These are phyloP conservation scores for Ichneumon xanthorius DNA, from an alignment of 2,888 invertebrate species.

Conservation along the genomic window DNA sequence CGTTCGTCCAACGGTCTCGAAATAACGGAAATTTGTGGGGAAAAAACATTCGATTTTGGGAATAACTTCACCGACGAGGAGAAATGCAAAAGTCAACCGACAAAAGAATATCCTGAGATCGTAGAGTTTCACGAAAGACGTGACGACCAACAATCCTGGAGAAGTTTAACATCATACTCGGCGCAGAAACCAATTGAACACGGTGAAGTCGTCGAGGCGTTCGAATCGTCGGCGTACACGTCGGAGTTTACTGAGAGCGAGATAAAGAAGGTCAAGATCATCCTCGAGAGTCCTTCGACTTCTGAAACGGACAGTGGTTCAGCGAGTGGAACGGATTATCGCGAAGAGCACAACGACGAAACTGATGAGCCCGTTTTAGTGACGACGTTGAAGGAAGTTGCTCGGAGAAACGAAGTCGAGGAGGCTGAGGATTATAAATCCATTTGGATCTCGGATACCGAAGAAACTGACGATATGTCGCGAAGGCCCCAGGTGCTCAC, in stretches of 20 bases:
- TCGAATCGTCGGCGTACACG: slow-evolving; percentile 21
- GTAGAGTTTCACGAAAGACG: slow-evolving; percentile 59
- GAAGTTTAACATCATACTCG: slow-evolving; percentile 37
- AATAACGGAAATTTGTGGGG: slow-evolving; percentile 32
- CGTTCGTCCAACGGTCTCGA: slow-evolving; percentile 11
- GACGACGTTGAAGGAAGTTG: slow-evolving; percentile 35
- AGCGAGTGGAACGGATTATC: slow-evolving; percentile 30
- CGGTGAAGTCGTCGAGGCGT: background rate
- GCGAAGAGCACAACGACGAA: slow-evolving; percentile 24
- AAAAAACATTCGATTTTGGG: slow-evolving; percentile 46
- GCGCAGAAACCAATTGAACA: slow-evolving; percentile 24
- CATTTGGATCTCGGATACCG: slow-evolving; percentile 78
- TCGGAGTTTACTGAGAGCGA: slow-evolving; percentile 7
- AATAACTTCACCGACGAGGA: slow-evolving; percentile 74
- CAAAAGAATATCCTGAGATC: slow-evolving; percentile 57
- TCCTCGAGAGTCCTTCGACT: slow-evolving; percentile 24
- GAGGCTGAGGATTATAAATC: slow-evolving; percentile 80
- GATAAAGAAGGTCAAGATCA: slow-evolving; percentile 19
- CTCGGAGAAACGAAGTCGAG: slow-evolving; percentile 68
- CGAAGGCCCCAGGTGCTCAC: slow-evolving; percentile 83
- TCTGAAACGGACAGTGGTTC: slow-evolving; percentile 35
- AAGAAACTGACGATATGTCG: slow-evolving; percentile 82
- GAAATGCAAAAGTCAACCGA: slow-evolving; percentile 72
- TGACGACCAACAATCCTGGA: slow-evolving; percentile 41
- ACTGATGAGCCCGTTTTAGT: slow-evolving; percentile 17